phyloP scores from a whole-genome alignment of 2,888 invertebrate species.

The Xylota segnis region DNA sequence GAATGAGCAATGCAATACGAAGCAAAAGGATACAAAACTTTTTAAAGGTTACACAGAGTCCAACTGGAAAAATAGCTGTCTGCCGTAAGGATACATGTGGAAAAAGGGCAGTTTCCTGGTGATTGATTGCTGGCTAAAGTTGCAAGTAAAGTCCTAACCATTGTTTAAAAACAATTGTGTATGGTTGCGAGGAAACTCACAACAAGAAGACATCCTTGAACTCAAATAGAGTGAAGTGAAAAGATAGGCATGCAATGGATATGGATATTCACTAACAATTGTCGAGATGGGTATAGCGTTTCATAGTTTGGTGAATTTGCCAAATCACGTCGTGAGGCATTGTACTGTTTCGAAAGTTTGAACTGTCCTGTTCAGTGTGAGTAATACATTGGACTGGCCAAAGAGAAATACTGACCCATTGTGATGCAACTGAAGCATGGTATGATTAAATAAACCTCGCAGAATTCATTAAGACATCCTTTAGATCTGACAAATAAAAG shows the following conservation, averaged over 20 bases:
- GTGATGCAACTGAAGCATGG: no score
- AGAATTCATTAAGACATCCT: no score
- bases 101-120: constrained; percentile 17
- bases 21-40: constrained; percentile 15
- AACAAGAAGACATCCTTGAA: constrained; percentile 6
- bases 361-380: no score
- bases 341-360: no score
- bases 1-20: neutral
- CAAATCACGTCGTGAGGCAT: no score
- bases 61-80: constrained; percentile 18
- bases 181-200: constrained; percentile 26
- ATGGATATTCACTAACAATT: neutral
- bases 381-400: no score
- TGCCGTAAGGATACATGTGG: neutral
- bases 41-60: neutral
- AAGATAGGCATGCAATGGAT: neutral
- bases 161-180: constrained; percentile 49
- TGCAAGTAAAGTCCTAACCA: constrained; percentile 26
- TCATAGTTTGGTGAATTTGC: neutral
- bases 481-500: no score
- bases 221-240: neutral
- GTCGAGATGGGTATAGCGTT: neutral
- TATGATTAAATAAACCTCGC: no score
- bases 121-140: constrained; percentile 47
- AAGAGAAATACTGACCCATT: no score